Conservation (phyloP, 2,888 invertebrate species). For the Drosophila mulleri region DNA sequence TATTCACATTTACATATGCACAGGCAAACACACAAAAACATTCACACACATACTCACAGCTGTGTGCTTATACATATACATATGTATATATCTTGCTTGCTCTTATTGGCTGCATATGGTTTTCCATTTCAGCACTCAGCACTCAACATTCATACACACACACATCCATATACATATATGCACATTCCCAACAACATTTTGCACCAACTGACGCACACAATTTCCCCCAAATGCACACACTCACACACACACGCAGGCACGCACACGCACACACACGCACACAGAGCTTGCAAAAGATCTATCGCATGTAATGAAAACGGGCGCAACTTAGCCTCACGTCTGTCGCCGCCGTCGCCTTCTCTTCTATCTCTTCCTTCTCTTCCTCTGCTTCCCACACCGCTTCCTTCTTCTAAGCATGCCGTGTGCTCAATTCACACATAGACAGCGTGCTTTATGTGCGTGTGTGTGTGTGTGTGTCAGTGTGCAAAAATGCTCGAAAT, state of each 20-base stretch:
- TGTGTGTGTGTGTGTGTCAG: slow-evolving; percentile 33
- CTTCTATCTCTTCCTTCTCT: slow-evolving; percentile 25
- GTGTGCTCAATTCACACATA: slow-evolving; percentile 68
- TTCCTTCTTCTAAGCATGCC: slow-evolving; percentile 63
- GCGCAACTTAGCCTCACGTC: slow-evolving; percentile 50
- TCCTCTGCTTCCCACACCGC: slow-evolving; percentile 41
- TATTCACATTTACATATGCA: slow-evolving; percentile 16
- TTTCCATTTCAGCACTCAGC: slow-evolving; percentile 64
- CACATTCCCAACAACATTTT: slow-evolving; percentile 44
- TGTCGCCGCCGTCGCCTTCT: slow-evolving; percentile 9
- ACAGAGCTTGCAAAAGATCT: slow-evolving; percentile 62
- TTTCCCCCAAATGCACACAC: slow-evolving; percentile 46
- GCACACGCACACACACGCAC: slow-evolving; percentile 7
- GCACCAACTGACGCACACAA: slow-evolving; percentile 52
- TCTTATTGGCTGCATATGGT: slow-evolving; percentile 56
- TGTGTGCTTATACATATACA: too few relatives aligned
- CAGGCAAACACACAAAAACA: not conserved
- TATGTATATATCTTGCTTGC: slow-evolving; percentile 23
- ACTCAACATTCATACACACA: slow-evolving; percentile 24
- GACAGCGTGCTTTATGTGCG: slow-evolving; percentile 6
- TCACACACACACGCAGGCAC: slow-evolving; percentile 15
- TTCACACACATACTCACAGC: not conserved
- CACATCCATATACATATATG: slow-evolving; percentile 9
- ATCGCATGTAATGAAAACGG: slow-evolving; percentile 56
- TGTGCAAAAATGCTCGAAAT: slow-evolving; percentile 59